Evolutionary conservation across 2,888 invertebrate genomes (phyloP), one percentile per base, ranked within the genome.

Genomic region (Atethmia centrago): DNA sequence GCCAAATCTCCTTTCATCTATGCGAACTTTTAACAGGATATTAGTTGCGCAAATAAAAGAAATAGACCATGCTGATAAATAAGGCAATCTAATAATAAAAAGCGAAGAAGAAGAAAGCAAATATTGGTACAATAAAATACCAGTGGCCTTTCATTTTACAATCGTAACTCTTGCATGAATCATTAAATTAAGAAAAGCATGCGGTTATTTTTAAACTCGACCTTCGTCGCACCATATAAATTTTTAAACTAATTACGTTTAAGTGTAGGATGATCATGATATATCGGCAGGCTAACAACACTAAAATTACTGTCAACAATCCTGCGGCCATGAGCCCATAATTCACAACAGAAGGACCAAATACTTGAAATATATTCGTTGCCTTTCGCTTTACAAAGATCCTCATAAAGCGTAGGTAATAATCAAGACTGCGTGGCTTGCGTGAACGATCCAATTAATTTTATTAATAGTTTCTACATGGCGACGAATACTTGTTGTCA

Each of bases 231-330:
- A 77, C 80, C 74, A 78, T 84, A 82, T 80, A 64, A 28, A 70
- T 85, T 85, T 88, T 87, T 82, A 72, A 82, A 85, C 88, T 89
- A 90, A 92, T 90, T 89, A 88, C 80, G 56, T 85, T 87, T 82
- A 88, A 87, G 79, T 85, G 80, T 79, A 82, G 71, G 80, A 78
- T 80, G 84, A 84, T 84, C 83, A 79, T 88, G 87, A 90, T 90
- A 83, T 88, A 92, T 89, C 69, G 86, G 69, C 75, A 71, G 80
- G 74, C 79, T 85, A 88, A 89, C 79, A 83, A 84, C 85, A 88
- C 88, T 88, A 85, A 90, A 88, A 90, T 91, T 88, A 91, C 87
- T 89, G 89, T 90, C 89, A 86, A 84, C 86, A 86, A 71, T 70
- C 55, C 75, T 73, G 74, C 62, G 74, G 71, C 82, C 77, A 72